Conservation (phyloP, 1,140 invertebrate species). For the Radopholus similis region DNA sequence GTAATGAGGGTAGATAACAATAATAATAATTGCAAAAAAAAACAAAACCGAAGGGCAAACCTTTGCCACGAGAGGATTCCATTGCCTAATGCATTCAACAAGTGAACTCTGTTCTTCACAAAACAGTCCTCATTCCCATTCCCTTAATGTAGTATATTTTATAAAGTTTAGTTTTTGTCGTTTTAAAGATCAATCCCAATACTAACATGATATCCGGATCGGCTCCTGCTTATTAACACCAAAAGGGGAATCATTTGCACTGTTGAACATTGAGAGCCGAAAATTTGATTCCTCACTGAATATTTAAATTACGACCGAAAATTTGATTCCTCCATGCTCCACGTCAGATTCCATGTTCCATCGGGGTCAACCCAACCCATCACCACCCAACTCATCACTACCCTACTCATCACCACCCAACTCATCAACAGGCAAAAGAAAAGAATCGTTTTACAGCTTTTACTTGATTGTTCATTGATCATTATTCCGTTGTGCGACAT, state of each 20-base stretch:
- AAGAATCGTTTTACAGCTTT: too few species aligned
- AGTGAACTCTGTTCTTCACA: conserved; percentile 12
- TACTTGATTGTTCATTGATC: too few species aligned
- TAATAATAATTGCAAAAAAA: conserved; percentile 5
- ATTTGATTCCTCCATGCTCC: too few species aligned
- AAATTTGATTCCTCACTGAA: neutral
- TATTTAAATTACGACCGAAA: neutral
- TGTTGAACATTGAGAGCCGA: neutral
- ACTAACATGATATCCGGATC: conserved; percentile 32
- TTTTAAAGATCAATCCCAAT: too few species aligned
- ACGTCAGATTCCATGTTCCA: too few species aligned
- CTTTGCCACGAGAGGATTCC: conserved; percentile 37
- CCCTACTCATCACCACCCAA: too few species aligned
- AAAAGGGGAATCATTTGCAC: conserved; percentile 16
- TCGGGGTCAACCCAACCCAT: too few species aligned
- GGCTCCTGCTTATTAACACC: conserved; percentile 21
- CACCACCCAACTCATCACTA: too few species aligned
- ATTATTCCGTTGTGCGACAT: too few species aligned
- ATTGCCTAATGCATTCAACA: conserved; percentile 23
- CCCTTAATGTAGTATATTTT: conserved; percentile 36
- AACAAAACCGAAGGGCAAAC: conserved; percentile 10
- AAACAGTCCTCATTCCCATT: conserved; percentile 44
- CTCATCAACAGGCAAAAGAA: too few species aligned
- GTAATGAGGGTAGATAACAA: neutral
- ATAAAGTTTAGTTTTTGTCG: too few species aligned